phyloP scores from a whole-genome alignment of 2,797 vertebrate genomes.

The Enteromius afrohamiltoni region DNA sequence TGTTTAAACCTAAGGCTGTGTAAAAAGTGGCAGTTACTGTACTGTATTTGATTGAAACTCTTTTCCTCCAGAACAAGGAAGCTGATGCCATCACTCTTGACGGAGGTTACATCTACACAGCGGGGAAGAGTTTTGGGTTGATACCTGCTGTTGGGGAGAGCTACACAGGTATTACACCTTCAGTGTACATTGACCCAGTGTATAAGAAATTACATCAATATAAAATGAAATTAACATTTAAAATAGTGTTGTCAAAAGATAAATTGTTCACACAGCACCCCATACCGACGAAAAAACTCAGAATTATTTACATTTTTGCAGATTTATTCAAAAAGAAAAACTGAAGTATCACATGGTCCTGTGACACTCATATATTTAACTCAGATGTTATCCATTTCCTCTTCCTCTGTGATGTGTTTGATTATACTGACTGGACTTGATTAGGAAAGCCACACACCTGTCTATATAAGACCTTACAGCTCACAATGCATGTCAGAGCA shows the following conservation, averaged over 20 bases:
- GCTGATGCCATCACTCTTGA: slow-evolving; percentile 85
- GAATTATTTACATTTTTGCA: no score
- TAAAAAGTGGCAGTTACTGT: background rate
- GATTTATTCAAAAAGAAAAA: no score
- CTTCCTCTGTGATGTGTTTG: no score
- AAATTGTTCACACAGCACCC: no score
- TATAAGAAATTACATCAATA: background rate
- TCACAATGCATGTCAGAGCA: no score
- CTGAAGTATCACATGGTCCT: no score
- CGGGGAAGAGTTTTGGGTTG: slow-evolving; percentile 86
- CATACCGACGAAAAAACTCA: no score
- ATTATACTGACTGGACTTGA: no score
- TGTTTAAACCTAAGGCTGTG: background rate
- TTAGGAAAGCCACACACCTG: no score
- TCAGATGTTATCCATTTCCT: no score
- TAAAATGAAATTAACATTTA: background rate
- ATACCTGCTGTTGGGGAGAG: slow-evolving; percentile 88
- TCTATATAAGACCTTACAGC: no score
- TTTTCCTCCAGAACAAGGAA: slow-evolving; percentile 79
- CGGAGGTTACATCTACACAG: slow-evolving; percentile 87
- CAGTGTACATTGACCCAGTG: background rate
- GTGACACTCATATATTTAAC: no score
- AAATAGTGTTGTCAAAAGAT: background rate
- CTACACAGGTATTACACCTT: slow-evolving; percentile 80
- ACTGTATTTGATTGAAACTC: background rate